These are phyloP conservation scores for Perdita meconis DNA, from an alignment of 2,888 invertebrate genomes.

Conservation along the genomic window DNA sequence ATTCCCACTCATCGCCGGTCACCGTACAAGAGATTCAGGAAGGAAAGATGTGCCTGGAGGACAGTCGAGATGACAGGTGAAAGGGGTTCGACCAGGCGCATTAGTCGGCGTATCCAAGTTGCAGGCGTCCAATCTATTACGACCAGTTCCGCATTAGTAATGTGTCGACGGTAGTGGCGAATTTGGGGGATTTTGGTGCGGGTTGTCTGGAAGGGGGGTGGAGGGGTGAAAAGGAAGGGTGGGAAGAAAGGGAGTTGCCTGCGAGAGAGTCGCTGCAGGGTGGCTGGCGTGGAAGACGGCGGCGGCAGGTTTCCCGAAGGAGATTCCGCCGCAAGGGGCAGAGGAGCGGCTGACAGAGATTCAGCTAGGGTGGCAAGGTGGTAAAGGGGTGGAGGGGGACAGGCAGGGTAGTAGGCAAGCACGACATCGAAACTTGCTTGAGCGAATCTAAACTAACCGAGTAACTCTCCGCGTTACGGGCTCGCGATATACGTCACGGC, in stretches of 20 bases:
- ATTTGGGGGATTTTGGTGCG: constrained; percentile 44
- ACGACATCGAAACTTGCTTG: constrained; percentile 81
- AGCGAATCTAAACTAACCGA: constrained; percentile 81
- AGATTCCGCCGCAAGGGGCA: constrained; percentile 48
- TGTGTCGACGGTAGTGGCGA: constrained; percentile 75
- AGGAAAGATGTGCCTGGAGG: constrained; percentile 30
- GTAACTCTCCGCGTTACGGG: constrained; percentile 77
- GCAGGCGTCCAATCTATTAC: constrained; percentile 80
- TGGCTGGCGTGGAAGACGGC: constrained; percentile 55
- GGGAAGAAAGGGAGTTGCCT: constrained; percentile 34
- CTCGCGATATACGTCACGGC: constrained; percentile 65
- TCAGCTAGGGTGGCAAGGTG: too few relatives aligned
- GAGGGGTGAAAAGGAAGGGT: constrained; percentile 24
- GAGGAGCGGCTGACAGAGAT: constrained; percentile 62
- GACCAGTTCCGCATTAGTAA: constrained; percentile 81
- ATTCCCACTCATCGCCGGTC: neutral
- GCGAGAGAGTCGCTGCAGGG: constrained; percentile 44
- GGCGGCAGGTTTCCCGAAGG: constrained; percentile 54
- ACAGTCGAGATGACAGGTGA: constrained; percentile 57
- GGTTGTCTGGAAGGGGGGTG: constrained; percentile 36
- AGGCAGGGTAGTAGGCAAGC: constrained; percentile 65
- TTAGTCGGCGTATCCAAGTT: constrained; percentile 77
- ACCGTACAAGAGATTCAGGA: constrained; percentile 8
- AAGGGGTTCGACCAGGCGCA: constrained; percentile 67
- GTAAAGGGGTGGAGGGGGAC: constrained; percentile 51